phyloP scores from a whole-genome alignment of 2,113 vertebrate genomes.

The Anthoscopus minutus region DNA sequence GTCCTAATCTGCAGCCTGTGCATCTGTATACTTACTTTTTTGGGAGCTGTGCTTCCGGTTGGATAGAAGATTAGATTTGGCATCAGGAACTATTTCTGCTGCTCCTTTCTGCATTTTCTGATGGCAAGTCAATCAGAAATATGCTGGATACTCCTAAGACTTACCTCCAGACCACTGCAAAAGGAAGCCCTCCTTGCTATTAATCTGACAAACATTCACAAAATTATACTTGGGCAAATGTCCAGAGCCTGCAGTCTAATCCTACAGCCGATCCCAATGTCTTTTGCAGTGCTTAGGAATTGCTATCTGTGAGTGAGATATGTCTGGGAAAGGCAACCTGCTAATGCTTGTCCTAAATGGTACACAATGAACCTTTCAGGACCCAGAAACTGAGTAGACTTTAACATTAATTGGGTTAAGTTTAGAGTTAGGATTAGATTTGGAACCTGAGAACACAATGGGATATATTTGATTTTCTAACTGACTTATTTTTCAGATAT shows the following conservation, averaged over 20 bases:
- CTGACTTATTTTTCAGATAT: not conserved
- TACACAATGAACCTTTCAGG: not conserved
- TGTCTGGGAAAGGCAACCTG: not conserved
- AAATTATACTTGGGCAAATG: not conserved
- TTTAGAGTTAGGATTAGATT: not conserved
- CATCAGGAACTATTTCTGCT: not conserved
- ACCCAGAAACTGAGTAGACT: not conserved
- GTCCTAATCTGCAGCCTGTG: conserved; percentile 3
- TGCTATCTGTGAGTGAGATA: not conserved
- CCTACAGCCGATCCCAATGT: not conserved
- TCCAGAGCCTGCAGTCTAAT: not conserved
- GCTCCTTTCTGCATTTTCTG: not conserved
- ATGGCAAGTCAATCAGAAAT: not conserved
- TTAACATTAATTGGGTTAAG: not conserved
- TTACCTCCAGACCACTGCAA: not conserved
- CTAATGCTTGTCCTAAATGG: not conserved
- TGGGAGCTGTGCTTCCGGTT: not conserved
- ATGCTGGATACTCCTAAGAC: not conserved
- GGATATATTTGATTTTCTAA: not conserved
- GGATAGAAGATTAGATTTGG: not conserved
- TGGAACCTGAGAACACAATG: not conserved
- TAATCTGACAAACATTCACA: not conserved
- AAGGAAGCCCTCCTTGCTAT: not conserved
- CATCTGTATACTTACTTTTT: not conserved
- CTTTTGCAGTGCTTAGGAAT: not conserved